Percentiles rank a stretch among this genome's conserved stretches.
phyloP scores from a whole-genome alignment of 2,888 invertebrate species.

The Thereva unica region DNA sequence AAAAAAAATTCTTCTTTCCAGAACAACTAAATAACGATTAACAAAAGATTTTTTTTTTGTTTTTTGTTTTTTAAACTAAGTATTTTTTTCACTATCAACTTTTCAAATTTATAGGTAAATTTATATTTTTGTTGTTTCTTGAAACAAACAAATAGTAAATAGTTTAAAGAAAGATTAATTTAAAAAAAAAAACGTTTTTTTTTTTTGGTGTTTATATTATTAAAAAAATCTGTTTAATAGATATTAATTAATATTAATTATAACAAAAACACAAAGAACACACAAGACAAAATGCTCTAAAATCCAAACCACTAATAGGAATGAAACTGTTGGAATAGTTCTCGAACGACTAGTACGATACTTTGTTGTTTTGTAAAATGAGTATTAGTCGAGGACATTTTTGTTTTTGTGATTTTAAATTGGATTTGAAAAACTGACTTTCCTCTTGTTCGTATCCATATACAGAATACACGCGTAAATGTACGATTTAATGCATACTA shows the following conservation, averaged over 20 bases:
- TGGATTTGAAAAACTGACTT: conserved; percentile 33
- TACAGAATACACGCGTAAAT: background rate
- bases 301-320: conserved; percentile 41
- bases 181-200: conserved; percentile 21
- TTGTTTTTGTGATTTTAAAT: conserved; percentile 8
- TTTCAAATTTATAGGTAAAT: too few species aligned
- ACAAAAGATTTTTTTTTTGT: too few species aligned
- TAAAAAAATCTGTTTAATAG: too few species aligned
- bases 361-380: conserved; percentile 36
- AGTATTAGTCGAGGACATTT: conserved; percentile 38
- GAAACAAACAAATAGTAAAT: conserved; percentile 4
- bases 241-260: background rate
- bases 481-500: background rate
- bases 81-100: too few species aligned
- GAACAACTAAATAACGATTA: too few species aligned
- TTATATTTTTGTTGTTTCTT: too few species aligned
- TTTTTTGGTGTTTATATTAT: background rate
- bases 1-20: background rate
- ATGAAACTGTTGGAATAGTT: conserved; percentile 38
- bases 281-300: conserved; percentile 42
- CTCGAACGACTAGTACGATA: conserved; percentile 23
- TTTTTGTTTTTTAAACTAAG: too few species aligned
- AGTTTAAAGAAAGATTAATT: conserved; percentile 3
- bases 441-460: conserved; percentile 34
- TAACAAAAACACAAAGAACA: conserved; percentile 41